Evolutionary conservation across 2,888 invertebrate genomes (phyloP).

Genomic region (Drosophila fungiperda): DNA sequence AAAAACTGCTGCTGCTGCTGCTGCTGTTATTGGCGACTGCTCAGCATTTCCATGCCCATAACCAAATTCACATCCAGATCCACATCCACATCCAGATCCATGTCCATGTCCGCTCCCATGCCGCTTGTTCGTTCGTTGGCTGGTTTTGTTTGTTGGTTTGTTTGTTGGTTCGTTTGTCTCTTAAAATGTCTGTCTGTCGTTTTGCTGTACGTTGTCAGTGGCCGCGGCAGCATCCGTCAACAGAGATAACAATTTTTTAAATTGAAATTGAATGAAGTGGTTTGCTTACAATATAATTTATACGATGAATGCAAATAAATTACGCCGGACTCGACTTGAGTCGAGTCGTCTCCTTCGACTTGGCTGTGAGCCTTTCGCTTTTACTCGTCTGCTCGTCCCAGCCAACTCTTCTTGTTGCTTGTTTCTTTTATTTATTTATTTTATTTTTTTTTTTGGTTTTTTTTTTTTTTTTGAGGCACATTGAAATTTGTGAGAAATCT

Average conservation of each 20-base stretch:
- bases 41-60: constrained; percentile 5
- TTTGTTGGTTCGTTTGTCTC: constrained; percentile 57
- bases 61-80: constrained; percentile 30
- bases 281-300: constrained; percentile 85
- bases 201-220: constrained; percentile 78
- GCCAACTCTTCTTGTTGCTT: constrained; percentile 46
- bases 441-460: constrained; percentile 13
- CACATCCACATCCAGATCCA: constrained; percentile 13
- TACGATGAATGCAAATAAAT: constrained; percentile 83
- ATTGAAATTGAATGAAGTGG: constrained; percentile 85
- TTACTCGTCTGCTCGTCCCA: constrained; percentile 54
- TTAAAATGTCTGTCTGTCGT: constrained; percentile 72
- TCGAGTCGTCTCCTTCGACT: constrained; percentile 43
- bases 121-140: constrained; percentile 40
- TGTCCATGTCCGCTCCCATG: constrained; percentile 16
- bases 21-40: constrained; percentile 14
- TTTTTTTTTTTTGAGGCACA: constrained; percentile 44
- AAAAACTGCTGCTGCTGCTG: constrained; percentile 3
- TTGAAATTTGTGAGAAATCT: constrained; percentile 82
- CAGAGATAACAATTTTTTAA: constrained; percentile 84
- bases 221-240: constrained; percentile 83
- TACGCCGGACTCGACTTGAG: constrained; percentile 70
- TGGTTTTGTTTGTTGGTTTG: constrained; percentile 36
- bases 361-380: constrained; percentile 62
- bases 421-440: constrained; percentile 26